Percentiles rank a stretch among this genome's conserved stretches.
Conservation (phyloP, 2,888 invertebrate species). For the Caenorhabditis macrosperma region DNA sequence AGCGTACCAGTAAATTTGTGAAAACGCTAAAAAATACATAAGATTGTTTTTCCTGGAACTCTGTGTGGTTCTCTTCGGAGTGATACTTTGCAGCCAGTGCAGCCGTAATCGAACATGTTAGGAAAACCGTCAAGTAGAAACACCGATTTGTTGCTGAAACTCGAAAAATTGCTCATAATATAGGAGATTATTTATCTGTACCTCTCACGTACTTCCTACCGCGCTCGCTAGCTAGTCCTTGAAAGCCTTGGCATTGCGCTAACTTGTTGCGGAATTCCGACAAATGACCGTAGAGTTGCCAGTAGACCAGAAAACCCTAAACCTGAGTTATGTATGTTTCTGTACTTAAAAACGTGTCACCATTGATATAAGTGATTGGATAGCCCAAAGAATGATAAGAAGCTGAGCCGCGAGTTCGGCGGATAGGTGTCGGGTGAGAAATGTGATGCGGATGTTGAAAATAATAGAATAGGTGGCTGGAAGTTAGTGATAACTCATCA, state of each 20-base stretch:
- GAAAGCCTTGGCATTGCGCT: constrained; percentile 48
- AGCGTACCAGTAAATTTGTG: constrained; percentile 61
- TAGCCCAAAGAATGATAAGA: constrained; percentile 61
- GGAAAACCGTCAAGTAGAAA: constrained; percentile 49
- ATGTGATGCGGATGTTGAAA: constrained; percentile 59
- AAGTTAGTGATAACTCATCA: not conserved
- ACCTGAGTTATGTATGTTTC: no score
- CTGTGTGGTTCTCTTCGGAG: constrained; percentile 55
- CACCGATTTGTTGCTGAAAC: constrained; percentile 51
- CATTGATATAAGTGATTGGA: constrained; percentile 63
- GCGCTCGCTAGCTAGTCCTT: constrained; percentile 31
- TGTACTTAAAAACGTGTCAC: no score
- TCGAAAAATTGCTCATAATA: not conserved
- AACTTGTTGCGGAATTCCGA: constrained; percentile 47
- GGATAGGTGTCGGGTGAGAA: constrained; percentile 54
- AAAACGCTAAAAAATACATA: constrained; percentile 27
- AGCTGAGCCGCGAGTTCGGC: constrained; percentile 62
- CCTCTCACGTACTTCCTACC: constrained; percentile 28
- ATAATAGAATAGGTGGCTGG: constrained; percentile 58
- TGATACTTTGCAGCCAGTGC: constrained; percentile 61
- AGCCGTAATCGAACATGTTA: constrained; percentile 45
- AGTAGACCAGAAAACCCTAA: constrained; percentile 61
- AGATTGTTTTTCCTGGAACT: constrained; percentile 56
- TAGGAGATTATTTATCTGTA: not conserved
- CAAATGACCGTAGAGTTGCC: constrained; percentile 65